Percentiles rank a stretch among this genome's conserved stretches.
Conservation (phyloP, 2,113 vertebrate genomes). For the Meles meles region DNA sequence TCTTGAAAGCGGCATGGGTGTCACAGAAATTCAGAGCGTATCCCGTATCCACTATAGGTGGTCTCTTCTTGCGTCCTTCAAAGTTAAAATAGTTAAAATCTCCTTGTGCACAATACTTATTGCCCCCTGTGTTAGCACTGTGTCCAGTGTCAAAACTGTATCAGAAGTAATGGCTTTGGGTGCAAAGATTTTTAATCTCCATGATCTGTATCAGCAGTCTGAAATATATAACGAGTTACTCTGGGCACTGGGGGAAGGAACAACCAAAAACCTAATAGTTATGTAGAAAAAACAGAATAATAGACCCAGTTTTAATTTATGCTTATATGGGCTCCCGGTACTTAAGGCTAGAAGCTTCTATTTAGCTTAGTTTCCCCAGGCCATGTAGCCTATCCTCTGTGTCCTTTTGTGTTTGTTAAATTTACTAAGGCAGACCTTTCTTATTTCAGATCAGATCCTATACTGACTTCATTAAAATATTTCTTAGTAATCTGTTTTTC, state of each 20-base stretch:
- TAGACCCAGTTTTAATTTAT: neutral
- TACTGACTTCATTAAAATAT: neutral
- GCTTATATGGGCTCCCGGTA: neutral
- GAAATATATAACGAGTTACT: neutral
- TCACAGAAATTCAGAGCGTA: neutral
- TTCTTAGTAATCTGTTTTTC: neutral
- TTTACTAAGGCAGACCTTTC: neutral
- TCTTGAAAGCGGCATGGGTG: neutral
- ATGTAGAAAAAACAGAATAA: neutral
- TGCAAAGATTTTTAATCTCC: neutral
- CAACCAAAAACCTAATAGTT: neutral
- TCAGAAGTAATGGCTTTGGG: neutral
- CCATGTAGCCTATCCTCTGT: neutral
- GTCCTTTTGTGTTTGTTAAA: slow-evolving; percentile 28
- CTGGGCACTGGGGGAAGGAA: neutral
- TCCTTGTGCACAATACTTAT: neutral
- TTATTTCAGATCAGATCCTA: neutral
- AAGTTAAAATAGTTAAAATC: slow-evolving; percentile 14
- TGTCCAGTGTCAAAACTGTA: neutral
- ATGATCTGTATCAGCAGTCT: neutral
- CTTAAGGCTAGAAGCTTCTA: neutral
- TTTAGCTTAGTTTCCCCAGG: slow-evolving; percentile 5
- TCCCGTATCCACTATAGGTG: neutral
- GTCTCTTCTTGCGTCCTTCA: neutral
- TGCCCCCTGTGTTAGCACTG: neutral